Percentiles rank a stretch among this genome's conserved stretches.
Conservation (phyloP, 2,797 vertebrate species). For the Sus cebifrons region DNA sequence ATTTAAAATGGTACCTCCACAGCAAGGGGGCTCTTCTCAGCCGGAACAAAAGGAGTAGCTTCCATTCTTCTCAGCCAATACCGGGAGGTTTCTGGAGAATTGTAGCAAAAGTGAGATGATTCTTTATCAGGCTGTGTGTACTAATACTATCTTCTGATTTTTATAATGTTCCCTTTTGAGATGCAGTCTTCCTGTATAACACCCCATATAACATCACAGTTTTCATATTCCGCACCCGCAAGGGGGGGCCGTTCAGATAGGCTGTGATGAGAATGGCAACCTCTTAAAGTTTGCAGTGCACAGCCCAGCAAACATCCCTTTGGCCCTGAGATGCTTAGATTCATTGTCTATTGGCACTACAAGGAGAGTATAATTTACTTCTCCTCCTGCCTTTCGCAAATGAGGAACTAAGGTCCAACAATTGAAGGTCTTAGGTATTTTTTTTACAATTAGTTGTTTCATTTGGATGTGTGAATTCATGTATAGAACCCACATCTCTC, state of each 20-base stretch:
- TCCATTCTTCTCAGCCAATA: constrained; percentile 42
- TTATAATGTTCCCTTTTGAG: background rate
- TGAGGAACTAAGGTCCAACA: background rate
- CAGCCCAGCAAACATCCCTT: background rate
- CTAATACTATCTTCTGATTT: background rate
- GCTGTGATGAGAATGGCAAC: background rate
- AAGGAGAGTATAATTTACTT: background rate
- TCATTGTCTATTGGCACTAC: background rate
- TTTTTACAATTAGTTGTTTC: background rate
- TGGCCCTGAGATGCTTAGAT: background rate
- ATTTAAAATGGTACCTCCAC: constrained; percentile 40
- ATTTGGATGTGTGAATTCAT: too few relatives aligned
- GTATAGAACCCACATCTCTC: background rate
- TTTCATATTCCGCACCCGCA: background rate
- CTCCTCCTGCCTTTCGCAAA: background rate
- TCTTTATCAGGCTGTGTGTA: background rate
- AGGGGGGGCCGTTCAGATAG: rapidly evolving
- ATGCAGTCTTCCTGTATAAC: background rate
- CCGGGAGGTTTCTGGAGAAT: background rate
- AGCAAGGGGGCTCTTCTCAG: constrained; percentile 18
- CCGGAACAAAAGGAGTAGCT: background rate
- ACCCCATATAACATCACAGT: background rate
- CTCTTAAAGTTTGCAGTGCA: background rate
- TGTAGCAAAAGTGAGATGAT: background rate
- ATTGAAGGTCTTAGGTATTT: background rate